Evolutionary conservation across 2,888 invertebrate genomes (phyloP).

Genomic region (Cheilosia pagana): DNA sequence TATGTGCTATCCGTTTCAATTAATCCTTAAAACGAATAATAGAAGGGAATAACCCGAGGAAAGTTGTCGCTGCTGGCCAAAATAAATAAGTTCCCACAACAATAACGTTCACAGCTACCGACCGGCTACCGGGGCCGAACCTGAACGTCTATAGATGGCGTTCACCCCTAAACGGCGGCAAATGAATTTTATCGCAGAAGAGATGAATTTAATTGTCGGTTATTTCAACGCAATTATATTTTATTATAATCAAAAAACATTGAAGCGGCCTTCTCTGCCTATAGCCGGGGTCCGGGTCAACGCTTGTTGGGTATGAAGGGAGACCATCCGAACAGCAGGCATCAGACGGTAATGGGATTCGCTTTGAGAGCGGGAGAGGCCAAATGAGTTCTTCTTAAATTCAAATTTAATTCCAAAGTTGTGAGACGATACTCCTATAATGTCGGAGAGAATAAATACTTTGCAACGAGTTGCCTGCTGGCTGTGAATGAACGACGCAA

Average conservation of each 20-base stretch:
- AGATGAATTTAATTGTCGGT: constrained; percentile 49
- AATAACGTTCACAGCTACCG: background rate
- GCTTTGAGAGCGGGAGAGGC: too few species aligned
- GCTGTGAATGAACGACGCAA: too few species aligned
- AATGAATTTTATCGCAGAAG: constrained; percentile 36
- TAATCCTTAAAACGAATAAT: constrained; percentile 37
- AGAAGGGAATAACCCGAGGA: constrained; percentile 47
- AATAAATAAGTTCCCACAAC: constrained; percentile 20
- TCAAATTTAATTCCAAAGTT: too few species aligned
- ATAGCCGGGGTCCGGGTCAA: background rate
- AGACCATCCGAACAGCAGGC: too few species aligned
- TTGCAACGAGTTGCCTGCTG: too few species aligned
- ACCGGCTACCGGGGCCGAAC: background rate
- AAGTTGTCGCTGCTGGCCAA: constrained; percentile 29
- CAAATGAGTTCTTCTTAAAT: too few species aligned
- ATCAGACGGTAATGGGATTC: too few species aligned
- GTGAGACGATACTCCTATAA: too few species aligned
- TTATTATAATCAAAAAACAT: constrained; percentile 39
- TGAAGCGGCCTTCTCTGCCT: background rate
- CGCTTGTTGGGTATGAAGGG: too few species aligned
- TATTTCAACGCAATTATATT: constrained; percentile 42
- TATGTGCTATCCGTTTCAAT: constrained; percentile 52
- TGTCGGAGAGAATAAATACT: too few species aligned
- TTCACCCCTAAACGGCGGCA: constrained; percentile 11
- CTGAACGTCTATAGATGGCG: background rate